These are phyloP conservation scores for Ephestia elutella DNA, from an alignment of 1,140 invertebrate genomes.

Conservation along the genomic window DNA sequence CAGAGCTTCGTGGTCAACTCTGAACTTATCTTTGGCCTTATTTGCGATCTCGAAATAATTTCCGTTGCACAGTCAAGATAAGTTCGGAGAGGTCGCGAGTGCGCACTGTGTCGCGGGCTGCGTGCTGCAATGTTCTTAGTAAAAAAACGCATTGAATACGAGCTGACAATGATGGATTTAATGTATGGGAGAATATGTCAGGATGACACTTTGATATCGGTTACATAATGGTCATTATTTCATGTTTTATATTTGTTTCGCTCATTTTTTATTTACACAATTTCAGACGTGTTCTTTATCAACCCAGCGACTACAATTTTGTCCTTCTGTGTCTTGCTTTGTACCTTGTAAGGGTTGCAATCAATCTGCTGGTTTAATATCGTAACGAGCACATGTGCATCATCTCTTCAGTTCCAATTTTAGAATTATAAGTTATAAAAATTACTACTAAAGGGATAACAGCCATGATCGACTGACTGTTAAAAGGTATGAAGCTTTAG, in stretches of 20 bases:
- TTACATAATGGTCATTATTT: neutral
- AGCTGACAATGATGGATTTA: neutral
- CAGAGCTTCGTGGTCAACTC: slow-evolving; percentile 17
- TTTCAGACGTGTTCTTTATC: neutral
- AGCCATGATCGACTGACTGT: slow-evolving; percentile 4
- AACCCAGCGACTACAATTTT: slow-evolving; percentile 20
- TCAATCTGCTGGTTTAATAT: neutral
- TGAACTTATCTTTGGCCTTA: neutral
- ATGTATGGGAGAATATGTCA: slow-evolving; percentile 9
- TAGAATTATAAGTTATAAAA: neutral
- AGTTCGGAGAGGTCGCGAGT: neutral
- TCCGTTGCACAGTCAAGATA: neutral
- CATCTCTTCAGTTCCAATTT: too few species aligned
- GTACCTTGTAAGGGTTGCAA: slow-evolving; percentile 17
- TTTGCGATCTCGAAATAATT: neutral
- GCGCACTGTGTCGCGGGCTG: neutral
- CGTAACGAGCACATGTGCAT: too few species aligned
- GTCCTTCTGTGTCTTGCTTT: slow-evolving; percentile 7
- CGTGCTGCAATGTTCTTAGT: neutral
- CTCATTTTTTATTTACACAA: too few species aligned
- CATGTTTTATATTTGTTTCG: neutral
- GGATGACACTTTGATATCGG: slow-evolving; percentile 13
- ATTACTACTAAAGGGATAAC: neutral
- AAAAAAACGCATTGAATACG: neutral
- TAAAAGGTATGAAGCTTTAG: slow-evolving; percentile 16